Percentiles rank a stretch among this genome's conserved stretches.
Evolutionary conservation across 2,888 invertebrate genomes (phyloP).

Genomic region (Aphrophora alni): DNA sequence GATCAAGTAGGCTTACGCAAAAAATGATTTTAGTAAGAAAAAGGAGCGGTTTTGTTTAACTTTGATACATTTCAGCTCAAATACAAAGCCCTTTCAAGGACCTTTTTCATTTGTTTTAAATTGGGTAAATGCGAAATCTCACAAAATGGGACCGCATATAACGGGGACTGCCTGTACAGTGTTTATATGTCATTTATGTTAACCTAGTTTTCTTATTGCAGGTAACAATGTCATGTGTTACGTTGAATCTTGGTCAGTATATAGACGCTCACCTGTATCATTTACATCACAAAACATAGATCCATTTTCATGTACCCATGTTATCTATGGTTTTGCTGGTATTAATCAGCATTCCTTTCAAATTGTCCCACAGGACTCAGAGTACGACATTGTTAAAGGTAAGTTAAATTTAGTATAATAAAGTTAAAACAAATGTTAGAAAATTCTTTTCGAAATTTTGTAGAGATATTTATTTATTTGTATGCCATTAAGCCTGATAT

Average conservation of each 20-base stretch:
- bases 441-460: neutral
- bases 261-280: slow-evolving; percentile 70
- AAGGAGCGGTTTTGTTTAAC: no score
- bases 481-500: neutral
- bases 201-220: neutral
- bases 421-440: neutral
- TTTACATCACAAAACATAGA: slow-evolving; percentile 71
- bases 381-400: slow-evolving; percentile 77
- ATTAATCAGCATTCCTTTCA: slow-evolving; percentile 70
- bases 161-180: no score
- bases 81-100: no score
- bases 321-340: slow-evolving; percentile 75
- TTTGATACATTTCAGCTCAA: no score
- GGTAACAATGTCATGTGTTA: slow-evolving; percentile 66
- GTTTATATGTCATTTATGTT: neutral
- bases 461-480: neutral
- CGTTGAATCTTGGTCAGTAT: slow-evolving; percentile 70
- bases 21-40: no score
- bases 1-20: no score
- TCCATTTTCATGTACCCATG: slow-evolving; percentile 72
- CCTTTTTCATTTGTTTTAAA: no score
- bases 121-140: no score
- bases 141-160: no score
- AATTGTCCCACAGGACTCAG: slow-evolving; percentile 69
- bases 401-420: slow-evolving; percentile 37